Base-by-base conservation (phyloP, 2,888 invertebrate species). In the Drosophila neoperkinsi region DNA sequence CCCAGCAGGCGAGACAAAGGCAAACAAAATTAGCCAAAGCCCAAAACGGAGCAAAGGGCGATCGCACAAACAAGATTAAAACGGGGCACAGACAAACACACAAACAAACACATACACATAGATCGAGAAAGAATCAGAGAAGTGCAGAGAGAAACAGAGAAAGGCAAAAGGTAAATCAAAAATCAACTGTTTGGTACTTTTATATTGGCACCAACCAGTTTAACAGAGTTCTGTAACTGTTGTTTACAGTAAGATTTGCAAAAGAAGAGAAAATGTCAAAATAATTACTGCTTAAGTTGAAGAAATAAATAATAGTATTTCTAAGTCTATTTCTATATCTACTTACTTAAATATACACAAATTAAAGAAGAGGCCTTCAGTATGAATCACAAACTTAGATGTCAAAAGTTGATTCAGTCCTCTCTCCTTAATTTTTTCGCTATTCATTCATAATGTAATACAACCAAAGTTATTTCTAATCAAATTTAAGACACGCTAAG, bases 21-120 rank as follows among this genome's bases (percentile, higher is more conserved):
- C 64, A 77, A 79, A 70, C 77, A 77, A 87, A 88, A 88, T 88
- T 88, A 88, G 88, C 83, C 77, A 84, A 87, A 74, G 88, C 81
- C 87, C 79, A 81, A 75, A 66, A 81, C 55, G 63, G 71, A 74
- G 77, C 75, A 80, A 77, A 86, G 84, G 87, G 81, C 87, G 89
- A 88, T 89, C 74, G 73, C 84, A 83, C 89, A 88, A 88, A 87
- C 82, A 85, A 87, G 88, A 88, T 88, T 87, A 89, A 71, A 59
- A 72, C 70, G 59, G 66, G 66, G 31, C 64, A 51, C 7, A 31
- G 7, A 25, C 46, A 46, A 36, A n/a, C 30, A 62, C 34, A 33
- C 28, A 46, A 36, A n/a, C 30, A 62, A 31, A 33, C 28, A 51
- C 51, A 43, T 31, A 33, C 31, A 51, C 51, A 53, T 43, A 25